Base-by-base conservation (phyloP, 2,888 invertebrate genomes). In the Agrypnus murinus region DNA sequence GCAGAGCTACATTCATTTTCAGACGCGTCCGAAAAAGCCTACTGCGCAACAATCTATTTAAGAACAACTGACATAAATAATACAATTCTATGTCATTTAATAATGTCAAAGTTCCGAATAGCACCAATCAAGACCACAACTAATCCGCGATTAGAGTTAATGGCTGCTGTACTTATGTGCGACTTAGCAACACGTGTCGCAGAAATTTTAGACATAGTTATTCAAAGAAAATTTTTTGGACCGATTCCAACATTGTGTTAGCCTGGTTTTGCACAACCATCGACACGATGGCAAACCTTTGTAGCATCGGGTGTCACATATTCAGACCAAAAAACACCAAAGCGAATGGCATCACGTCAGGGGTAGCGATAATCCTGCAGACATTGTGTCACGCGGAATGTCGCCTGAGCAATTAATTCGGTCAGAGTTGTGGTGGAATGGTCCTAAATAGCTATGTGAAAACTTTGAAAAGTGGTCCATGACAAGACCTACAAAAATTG, bases 261-360 rank as follows among this genome's bases (percentile, higher is more conserved):
- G 60, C 68, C 6, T 80, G 80, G 79, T 34, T 79, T 17, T 64
- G 60, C 31, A n/a, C 45, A 9, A 66, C 77, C 25, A 25, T 50
- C 8, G 53, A 67, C 19, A n/a, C n/a, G n/a, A n/a, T 80, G 77
- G 75, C 75, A 77, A 50, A 78, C 77, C 0, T 80, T 79, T 65
- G 77, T 80, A 0, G 71, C 71, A 80, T 70, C 48, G 79, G 9
- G 73, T 80, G 1, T 14, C 72, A 17, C 68, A 73, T 66, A 80
- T 80, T 36, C 74, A 77, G 43, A 8, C 55, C 31, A 19, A 74
- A 17, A 71, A 72, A 4, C 34, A 67, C 17, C n/a, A 14, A 8
- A 12, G 38, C 15, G 14, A 65, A 38, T 80, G 79, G 79, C 12
- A 68, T 34, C 77, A 80, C 65, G 74, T 80, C 7, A 8, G 5